These are phyloP conservation scores for Onthophagus sagittarius DNA, from an alignment of 2,888 invertebrate genomes.

Conservation along the genomic window DNA sequence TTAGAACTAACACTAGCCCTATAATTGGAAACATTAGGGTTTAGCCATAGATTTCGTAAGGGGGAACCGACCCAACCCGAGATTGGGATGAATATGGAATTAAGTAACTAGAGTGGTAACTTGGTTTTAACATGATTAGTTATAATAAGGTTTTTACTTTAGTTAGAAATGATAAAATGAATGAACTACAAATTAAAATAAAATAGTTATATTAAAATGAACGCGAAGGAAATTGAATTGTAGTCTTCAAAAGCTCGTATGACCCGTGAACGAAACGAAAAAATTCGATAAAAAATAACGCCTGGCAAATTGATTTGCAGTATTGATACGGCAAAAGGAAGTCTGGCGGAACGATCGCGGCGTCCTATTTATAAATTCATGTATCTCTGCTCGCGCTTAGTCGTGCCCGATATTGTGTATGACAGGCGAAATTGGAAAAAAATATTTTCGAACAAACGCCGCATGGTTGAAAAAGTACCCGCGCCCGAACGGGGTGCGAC, in stretches of 20 bases:
- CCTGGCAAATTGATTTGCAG: slow-evolving; percentile 12
- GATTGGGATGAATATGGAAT: too few species aligned
- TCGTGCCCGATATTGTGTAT: slow-evolving; percentile 8
- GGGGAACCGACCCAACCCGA: too few species aligned
- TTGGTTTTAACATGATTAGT: too few species aligned
- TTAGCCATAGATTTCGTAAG: too few species aligned
- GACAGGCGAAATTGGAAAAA: slow-evolving; percentile 9
- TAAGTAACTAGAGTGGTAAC: too few species aligned
- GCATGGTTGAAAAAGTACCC: background rate
- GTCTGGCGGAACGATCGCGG: background rate
- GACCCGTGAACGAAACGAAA: background rate
- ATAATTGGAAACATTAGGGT: too few species aligned
- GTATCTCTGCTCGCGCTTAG: slow-evolving; percentile 5
- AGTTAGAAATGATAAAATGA: too few species aligned
- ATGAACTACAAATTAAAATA: background rate
- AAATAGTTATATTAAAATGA: background rate
- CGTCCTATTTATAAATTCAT: slow-evolving; percentile 17
- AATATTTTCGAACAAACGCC: slow-evolving; percentile 12
- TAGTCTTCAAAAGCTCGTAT: background rate
- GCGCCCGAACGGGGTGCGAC: background rate
- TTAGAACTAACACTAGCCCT: too few species aligned
- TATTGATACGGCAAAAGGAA: slow-evolving; percentile 12
- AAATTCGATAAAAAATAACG: background rate
- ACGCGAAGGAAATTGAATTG: background rate
- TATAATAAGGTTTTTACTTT: too few species aligned